Evolutionary conservation across 2,888 invertebrate genomes (phyloP), one percentile per base, ranked within the genome.

Genomic region (Zootermopsis nevadensis): DNA sequence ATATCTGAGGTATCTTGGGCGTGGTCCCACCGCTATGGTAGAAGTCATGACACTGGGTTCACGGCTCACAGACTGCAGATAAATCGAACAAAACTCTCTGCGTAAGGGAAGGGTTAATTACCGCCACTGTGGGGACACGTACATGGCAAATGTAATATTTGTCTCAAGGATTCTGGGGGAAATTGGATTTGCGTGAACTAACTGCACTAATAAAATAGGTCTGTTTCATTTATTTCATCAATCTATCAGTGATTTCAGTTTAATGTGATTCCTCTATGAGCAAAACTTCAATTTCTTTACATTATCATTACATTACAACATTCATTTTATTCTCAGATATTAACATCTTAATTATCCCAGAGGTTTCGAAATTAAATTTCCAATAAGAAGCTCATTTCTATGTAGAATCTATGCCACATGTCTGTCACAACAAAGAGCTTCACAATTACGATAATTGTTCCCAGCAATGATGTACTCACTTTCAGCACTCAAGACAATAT

Each of bases 281-380:
- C 69, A 69, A 30, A 69, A 33, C 0, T 69, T 69, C 33, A 69
- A 30, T 30, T 69, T 69, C 1, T 33, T 69, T 69, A 69, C 33
- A 33, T 69, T 6, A 7, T 69, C 15, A 79, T 55, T 60, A 79
- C 48, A 31, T 55, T 79, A 79, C 79, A 79, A 79, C 48, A 79
- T 60, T 33, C 79, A 55, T 22, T 79, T 42, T 79, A 22, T 79
- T 79, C 79, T 79, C 31, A 48, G 55, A 55, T 33, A 55, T 79
- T 30, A 79, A 79, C n/a, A 55, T 60, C 30, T 79, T 33, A 33
- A 69, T 69, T 33, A 69, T 30, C 53, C 55, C 55, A 80, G 31
- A 53, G 27, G 31, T 80, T 60, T 53, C 42, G n/a, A 80, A 80
- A 80, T 80, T 30, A 67, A 33, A 24, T 33, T n/a, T 27, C n/a